A percentile compares a stretch with the other conserved stretches of the same genome.
phyloP scores from a whole-genome alignment of 2,113 vertebrate genomes.

The Aldabrachelys gigantea region DNA sequence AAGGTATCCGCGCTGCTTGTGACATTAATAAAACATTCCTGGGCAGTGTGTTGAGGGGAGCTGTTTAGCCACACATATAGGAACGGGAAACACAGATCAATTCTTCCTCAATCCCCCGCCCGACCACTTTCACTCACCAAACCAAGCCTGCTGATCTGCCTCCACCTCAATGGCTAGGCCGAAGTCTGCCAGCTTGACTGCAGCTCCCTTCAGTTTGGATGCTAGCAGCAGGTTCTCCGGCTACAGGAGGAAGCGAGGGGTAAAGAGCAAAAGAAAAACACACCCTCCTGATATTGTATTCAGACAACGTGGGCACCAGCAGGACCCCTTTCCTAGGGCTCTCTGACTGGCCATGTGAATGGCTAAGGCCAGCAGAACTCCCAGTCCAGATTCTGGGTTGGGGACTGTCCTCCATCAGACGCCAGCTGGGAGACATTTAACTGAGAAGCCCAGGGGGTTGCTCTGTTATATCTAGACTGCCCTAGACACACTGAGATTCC shows the following conservation, averaged over 20 bases:
- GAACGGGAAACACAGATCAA: not conserved
- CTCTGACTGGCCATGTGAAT: too few relatives aligned
- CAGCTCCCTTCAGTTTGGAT: constrained; percentile 88
- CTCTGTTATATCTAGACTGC: not conserved
- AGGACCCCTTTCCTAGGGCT: not conserved
- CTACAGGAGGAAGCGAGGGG: constrained; percentile 63
- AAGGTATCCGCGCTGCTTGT: not conserved
- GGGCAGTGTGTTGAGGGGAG: not conserved
- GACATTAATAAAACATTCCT: not conserved
- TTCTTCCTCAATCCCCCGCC: rapidly evolving
- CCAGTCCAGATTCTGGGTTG: not conserved
- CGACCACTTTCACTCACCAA: constrained; percentile 79
- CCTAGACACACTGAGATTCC: not conserved
- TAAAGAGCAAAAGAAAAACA: not conserved
- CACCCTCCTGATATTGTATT: not conserved
- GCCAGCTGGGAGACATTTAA: not conserved
- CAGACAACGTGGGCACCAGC: not conserved
- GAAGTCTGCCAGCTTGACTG: constrained; percentile 88
- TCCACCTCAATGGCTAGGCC: constrained; percentile 90
- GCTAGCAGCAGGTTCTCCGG: constrained; percentile 88
- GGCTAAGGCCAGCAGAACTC: not conserved
- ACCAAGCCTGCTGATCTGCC: constrained; percentile 90
- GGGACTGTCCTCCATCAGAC: not conserved
- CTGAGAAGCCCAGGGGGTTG: not conserved
- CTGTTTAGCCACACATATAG: rapidly evolving